A percentile compares a stretch with the other conserved stretches of the same genome.
Conservation (phyloP, 2,888 invertebrate genomes). For the Spialia ferax region DNA sequence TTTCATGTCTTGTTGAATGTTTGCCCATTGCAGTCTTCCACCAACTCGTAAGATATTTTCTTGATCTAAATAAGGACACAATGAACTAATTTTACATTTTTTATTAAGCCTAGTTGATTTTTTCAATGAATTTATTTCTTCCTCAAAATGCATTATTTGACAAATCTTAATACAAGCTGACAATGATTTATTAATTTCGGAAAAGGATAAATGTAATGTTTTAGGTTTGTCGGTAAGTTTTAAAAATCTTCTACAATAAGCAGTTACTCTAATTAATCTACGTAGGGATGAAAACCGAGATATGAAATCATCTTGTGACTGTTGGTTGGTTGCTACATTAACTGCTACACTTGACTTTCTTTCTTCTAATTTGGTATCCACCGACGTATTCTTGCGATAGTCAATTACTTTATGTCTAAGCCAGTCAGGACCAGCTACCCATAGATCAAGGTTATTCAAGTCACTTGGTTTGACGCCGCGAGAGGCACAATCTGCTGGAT, state of each 20-base stretch:
- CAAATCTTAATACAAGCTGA: conserved; percentile 34
- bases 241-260: conserved; percentile 1
- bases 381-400: neutral
- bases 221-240: neutral
- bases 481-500: conserved; percentile 50
- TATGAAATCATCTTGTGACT: neutral
- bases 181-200: conserved; percentile 27
- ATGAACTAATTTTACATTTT: conserved; percentile 40
- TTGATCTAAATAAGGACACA: conserved; percentile 47
- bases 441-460: neutral
- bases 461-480: conserved; percentile 41
- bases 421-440: conserved; percentile 8
- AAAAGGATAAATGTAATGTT: neutral
- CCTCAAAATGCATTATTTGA: conserved; percentile 31
- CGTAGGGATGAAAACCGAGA: conserved; percentile 4
- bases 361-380: conserved; percentile 15
- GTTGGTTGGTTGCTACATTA: neutral
- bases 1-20: conserved; percentile 39
- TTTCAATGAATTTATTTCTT: conserved; percentile 15
- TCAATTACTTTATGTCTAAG: conserved; percentile 15
- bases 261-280: conserved; percentile 7
- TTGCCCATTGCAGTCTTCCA: conserved; percentile 45
- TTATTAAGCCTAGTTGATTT: conserved; percentile 13
- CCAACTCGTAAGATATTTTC: conserved; percentile 48
- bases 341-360: conserved; percentile 7